Conservation (phyloP, 2,113 vertebrate species). For the Fulmarus glacialis region DNA sequence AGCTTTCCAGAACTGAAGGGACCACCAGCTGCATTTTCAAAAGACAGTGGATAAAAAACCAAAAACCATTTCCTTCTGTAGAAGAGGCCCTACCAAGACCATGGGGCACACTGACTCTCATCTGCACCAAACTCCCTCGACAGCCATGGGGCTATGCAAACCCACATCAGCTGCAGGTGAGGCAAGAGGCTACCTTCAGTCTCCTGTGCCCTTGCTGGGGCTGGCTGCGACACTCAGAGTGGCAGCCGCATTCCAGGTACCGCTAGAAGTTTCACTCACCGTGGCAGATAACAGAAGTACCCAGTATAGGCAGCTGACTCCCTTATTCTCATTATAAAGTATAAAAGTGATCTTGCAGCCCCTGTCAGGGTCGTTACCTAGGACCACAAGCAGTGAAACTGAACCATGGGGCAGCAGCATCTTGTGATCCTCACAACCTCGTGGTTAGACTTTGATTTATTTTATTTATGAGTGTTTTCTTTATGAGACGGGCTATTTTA, state of each 20-base stretch:
- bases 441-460: not conserved
- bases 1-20: not conserved
- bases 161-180: rapidly evolving
- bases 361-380: not conserved
- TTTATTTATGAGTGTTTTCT: not conserved
- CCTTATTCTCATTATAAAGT: not conserved
- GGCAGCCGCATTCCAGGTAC: not conserved
- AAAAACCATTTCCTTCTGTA: not conserved
- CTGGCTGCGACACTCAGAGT: not conserved
- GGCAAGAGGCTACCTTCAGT: not conserved
- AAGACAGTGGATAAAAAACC: rapidly evolving
- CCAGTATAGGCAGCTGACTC: not conserved
- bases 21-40: not conserved
- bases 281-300: not conserved
- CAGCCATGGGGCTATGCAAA: not conserved
- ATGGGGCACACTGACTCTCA: rapidly evolving
- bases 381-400: not conserved
- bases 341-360: not conserved
- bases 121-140: rapidly evolving
- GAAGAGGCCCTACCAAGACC: not conserved
- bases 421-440: not conserved
- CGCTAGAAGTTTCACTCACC: not conserved
- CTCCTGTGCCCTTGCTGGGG: not conserved
- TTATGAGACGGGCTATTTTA: not conserved
- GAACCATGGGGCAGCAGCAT: not conserved